A percentile compares a stretch with the other conserved stretches of the same genome.
Evolutionary conservation across 2,888 invertebrate genomes (phyloP).

Genomic region (Malthinus flaveolus): DNA sequence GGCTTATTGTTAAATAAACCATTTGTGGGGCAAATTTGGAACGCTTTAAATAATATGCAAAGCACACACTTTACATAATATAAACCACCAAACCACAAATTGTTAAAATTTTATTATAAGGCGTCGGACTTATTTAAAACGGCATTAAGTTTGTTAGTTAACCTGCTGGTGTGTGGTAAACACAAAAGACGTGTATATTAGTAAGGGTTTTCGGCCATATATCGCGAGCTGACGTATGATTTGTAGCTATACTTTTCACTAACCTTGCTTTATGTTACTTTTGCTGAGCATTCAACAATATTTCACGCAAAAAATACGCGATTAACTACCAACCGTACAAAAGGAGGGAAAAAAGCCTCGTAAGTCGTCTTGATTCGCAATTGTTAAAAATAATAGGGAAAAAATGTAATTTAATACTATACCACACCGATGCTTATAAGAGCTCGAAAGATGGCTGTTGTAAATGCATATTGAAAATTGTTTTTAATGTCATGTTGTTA

Average conservation of each 20-base stretch:
- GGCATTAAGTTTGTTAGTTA: conserved; percentile 41
- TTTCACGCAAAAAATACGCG: conserved; percentile 12
- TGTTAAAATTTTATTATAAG: conserved; percentile 40
- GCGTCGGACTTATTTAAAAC: conserved; percentile 44
- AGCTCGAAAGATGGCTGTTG: no score
- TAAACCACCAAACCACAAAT: conserved; percentile 29
- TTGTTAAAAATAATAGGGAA: no score
- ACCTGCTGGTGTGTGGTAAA: conserved; percentile 43
- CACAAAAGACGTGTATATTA: conserved; percentile 45
- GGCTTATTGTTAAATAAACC: conserved; percentile 44
- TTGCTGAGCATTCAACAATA: conserved; percentile 25
- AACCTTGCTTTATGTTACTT: conserved; percentile 24
- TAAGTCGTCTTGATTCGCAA: no score
- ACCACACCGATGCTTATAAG: no score
- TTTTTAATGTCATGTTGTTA: no score
- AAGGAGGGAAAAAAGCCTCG: not conserved
- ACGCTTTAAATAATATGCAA: conserved; percentile 28
- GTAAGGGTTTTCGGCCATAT: conserved; percentile 45
- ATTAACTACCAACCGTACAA: conserved; percentile 8
- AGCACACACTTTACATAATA: conserved; percentile 27
- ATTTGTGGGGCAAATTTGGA: conserved; percentile 33
- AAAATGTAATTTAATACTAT: no score
- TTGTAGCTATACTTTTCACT: conserved; percentile 30
- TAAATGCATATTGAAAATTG: no score
- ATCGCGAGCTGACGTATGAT: conserved; percentile 41